phyloP scores from a whole-genome alignment of 2,888 invertebrate genomes.

The Caenorhabditis becei region DNA sequence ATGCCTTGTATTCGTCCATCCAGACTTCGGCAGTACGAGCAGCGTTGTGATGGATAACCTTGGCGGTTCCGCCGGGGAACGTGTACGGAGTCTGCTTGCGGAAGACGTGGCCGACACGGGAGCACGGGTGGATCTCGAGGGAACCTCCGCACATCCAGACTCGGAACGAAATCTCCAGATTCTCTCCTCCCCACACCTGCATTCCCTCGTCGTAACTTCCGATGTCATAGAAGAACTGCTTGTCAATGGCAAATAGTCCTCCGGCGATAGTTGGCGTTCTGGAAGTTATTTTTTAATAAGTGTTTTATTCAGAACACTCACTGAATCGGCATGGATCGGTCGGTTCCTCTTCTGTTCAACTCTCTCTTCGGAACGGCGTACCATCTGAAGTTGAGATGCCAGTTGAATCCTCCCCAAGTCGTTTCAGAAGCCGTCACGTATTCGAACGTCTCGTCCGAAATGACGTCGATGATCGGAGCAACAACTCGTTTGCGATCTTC shows the following conservation, averaged over 20 bases:
- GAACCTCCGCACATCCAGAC: slow-evolving; percentile 98
- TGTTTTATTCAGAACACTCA: slow-evolving; percentile 23
- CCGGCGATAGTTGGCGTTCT: slow-evolving; percentile 98
- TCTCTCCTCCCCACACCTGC: slow-evolving; percentile 99
- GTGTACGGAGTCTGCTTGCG: slow-evolving; percentile 98
- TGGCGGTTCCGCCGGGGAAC: slow-evolving; percentile 92
- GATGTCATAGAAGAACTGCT: slow-evolving; percentile 96
- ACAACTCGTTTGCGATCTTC: slow-evolving; percentile 86
- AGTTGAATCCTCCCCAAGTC: slow-evolving; percentile 99
- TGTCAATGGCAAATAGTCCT: slow-evolving; percentile 92
- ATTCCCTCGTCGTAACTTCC: slow-evolving; percentile 99
- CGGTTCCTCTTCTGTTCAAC: slow-evolving; percentile 93
- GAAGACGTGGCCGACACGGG: slow-evolving; percentile 97
- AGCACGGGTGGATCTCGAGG: slow-evolving; percentile 95
- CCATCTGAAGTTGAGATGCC: slow-evolving; percentile 96
- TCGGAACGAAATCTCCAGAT: slow-evolving; percentile 95
- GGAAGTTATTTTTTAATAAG: slow-evolving; percentile 53
- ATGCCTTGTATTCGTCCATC: slow-evolving; percentile 99
- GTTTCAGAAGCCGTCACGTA: slow-evolving; percentile 98
- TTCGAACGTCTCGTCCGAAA: slow-evolving; percentile 95
- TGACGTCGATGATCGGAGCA: slow-evolving; percentile 74
- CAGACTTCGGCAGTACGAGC: slow-evolving; percentile 99
- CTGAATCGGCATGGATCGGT: slow-evolving; percentile 83
- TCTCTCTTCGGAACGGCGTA: slow-evolving; percentile 98
- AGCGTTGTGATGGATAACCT: slow-evolving; percentile 89